Percentiles rank a stretch among this genome's conserved stretches.
Conservation (phyloP, 2,797 vertebrate genomes). For the Brotogeris chrysoptera region DNA sequence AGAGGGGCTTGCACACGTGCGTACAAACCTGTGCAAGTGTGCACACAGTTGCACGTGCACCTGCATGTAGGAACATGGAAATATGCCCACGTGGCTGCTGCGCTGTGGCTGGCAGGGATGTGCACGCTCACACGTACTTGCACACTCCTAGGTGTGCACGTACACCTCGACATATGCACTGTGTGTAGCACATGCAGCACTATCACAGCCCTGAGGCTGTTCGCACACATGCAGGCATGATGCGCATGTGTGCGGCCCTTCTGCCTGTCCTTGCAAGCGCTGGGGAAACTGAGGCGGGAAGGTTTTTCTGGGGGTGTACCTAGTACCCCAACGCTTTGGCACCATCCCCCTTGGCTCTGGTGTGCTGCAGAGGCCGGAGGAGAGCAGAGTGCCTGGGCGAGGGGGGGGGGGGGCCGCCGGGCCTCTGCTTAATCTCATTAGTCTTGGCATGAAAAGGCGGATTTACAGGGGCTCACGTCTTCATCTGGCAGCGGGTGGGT, state of each 20-base stretch:
- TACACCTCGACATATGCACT: fast-evolving
- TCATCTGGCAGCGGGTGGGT: neutral
- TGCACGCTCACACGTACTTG: fast-evolving
- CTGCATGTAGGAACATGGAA: fast-evolving
- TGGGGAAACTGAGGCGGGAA: neutral
- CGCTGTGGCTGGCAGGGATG: neutral
- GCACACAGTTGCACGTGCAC: fast-evolving
- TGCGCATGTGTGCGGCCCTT: fast-evolving
- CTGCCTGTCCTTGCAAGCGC: fast-evolving
- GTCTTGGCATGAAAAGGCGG: slow-evolving; percentile 30
- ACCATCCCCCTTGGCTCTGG: neutral
- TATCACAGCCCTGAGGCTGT: fast-evolving
- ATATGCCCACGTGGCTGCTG: neutral
- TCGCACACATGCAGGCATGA: fast-evolving
- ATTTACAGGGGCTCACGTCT: slow-evolving; percentile 7
- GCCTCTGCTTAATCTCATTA: slow-evolving; percentile 58
- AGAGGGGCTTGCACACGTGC: fast-evolving
- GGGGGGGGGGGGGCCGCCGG: fast-evolving
- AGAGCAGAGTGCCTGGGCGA: fast-evolving
- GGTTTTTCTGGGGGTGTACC: neutral
- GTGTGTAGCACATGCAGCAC: fast-evolving
- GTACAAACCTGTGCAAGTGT: fast-evolving
- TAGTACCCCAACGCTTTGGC: fast-evolving
- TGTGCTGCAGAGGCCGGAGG: neutral
- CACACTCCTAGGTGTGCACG: fast-evolving